Evolutionary conservation across 2,888 invertebrate genomes (phyloP).

Genomic region (Oscheius sp.): DNA sequence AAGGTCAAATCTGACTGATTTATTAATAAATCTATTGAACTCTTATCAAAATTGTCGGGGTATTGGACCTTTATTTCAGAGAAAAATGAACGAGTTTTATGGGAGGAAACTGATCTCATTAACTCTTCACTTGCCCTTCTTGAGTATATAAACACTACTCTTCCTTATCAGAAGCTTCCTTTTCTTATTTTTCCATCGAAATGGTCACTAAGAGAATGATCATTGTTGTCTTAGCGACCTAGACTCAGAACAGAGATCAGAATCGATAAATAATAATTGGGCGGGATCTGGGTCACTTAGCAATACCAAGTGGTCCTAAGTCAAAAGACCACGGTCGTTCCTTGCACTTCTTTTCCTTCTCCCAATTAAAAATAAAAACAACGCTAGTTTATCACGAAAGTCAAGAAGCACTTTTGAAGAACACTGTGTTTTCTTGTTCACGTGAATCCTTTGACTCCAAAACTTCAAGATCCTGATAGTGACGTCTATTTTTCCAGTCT

Average conservation of each 20-base stretch:
- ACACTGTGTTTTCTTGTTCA: neutral
- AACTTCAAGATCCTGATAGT: slow-evolving; percentile 1
- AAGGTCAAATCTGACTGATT: neutral
- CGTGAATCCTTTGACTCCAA: neutral
- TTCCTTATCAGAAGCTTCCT: too few relatives aligned
- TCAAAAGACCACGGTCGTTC: too few relatives aligned
- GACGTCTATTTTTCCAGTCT: slow-evolving; percentile 2
- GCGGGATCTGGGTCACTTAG: too few relatives aligned
- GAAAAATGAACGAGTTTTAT: neutral
- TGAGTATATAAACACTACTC: neutral
- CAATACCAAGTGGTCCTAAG: too few relatives aligned
- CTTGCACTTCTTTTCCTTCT: too few relatives aligned
- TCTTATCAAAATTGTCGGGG: neutral
- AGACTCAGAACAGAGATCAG: too few relatives aligned
- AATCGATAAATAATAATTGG: too few relatives aligned
- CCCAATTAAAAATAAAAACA: too few relatives aligned
- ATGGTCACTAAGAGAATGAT: too few relatives aligned
- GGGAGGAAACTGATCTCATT: neutral
- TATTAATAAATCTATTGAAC: neutral
- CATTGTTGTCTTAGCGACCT: too few relatives aligned
- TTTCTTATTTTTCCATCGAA: too few relatives aligned
- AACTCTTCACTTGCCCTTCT: neutral
- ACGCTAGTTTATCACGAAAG: too few relatives aligned
- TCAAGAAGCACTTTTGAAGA: neutral
- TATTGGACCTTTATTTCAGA: neutral